Base-by-base conservation (phyloP, 1,140 invertebrate species). In the Diuraphis noxia region DNA sequence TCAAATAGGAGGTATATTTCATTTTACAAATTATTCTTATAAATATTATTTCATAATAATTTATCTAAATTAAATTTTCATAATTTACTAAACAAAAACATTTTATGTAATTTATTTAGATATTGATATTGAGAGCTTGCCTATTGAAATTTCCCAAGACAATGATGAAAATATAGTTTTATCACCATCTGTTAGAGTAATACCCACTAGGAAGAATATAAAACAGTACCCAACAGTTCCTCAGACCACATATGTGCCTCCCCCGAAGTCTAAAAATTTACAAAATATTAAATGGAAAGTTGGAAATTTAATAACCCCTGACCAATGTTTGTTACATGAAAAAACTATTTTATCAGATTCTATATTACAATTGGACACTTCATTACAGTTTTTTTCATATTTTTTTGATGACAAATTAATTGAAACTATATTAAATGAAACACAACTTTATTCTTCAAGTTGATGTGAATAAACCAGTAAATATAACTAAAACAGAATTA, bases 261-360 rank as follows among this genome's bases (percentile, higher is more conserved):
- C 63, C 9, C 30, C 63, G 10, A 72, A 72, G 9, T 9, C 63
- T 72, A 72, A 72, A n/a, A n/a, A 72, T 10, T 72, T 72, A n/a
- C 63, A 72, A 72, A 72, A 72, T 72, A 72, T 72, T 72, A 72
- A 72, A 72, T 72, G 63, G 63, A 72, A 56, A 56, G 13, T 56
- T 56, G 52, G 52, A 56, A 56, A 56, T 56, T 8, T 56, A 25
- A 56, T 56, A 72, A 72, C 63, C 30, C 63, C 63, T 72, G 63
- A 72, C 30, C 63, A 72, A 72, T 72, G 63, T n/a, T 72, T 72
- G 30, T n/a, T 72, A 72, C 63, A 72, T 72, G 63, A 72, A 72
- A 72, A 72, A 72, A 72, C 63, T 72, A 72, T 72, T 72, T 72
- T 72, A 72, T 72, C 63, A 72, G 63, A 72, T 72, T 3, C 9